Evolutionary conservation across 2,888 invertebrate genomes (phyloP).

Genomic region (Synergus itoensis): DNA sequence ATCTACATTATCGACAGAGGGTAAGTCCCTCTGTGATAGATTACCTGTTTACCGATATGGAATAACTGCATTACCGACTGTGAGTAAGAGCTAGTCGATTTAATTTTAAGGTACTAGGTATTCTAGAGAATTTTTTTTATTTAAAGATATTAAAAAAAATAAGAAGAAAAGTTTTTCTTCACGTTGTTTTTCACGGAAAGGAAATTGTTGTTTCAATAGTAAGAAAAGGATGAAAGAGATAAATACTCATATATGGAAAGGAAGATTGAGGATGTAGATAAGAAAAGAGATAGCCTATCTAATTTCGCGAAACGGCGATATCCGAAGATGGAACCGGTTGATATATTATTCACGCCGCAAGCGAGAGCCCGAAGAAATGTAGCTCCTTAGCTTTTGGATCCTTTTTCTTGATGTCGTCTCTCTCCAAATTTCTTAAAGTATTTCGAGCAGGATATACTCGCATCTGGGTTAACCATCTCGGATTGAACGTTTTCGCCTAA

Average conservation of each 20-base stretch:
- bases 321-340: slow-evolving; percentile 32
- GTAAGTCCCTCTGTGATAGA: too few relatives aligned
- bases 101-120: too few relatives aligned
- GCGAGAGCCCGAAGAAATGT: slow-evolving; percentile 5
- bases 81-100: too few relatives aligned
- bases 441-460: not conserved
- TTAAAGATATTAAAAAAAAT: too few relatives aligned
- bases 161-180: too few relatives aligned
- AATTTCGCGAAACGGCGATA: slow-evolving; percentile 39
- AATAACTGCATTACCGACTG: too few relatives aligned
- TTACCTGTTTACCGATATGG: too few relatives aligned
- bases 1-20: too few relatives aligned
- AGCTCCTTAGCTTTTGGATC: slow-evolving; percentile 25
- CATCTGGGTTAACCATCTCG: slow-evolving; percentile 7
- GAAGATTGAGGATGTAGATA: slow-evolving; percentile 16
- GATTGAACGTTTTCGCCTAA: not conserved
- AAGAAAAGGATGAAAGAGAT: not conserved
- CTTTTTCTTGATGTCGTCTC: slow-evolving; percentile 7
- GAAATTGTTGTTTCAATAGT: not conserved
- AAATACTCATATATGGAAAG: not conserved
- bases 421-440: slow-evolving; percentile 7
- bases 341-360: slow-evolving; percentile 37
- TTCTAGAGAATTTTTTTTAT: too few relatives aligned
- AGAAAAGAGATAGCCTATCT: slow-evolving; percentile 29
- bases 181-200: not conserved